Conservation (phyloP, 2,113 vertebrate genomes). For the Eubucco bourcierii region DNA sequence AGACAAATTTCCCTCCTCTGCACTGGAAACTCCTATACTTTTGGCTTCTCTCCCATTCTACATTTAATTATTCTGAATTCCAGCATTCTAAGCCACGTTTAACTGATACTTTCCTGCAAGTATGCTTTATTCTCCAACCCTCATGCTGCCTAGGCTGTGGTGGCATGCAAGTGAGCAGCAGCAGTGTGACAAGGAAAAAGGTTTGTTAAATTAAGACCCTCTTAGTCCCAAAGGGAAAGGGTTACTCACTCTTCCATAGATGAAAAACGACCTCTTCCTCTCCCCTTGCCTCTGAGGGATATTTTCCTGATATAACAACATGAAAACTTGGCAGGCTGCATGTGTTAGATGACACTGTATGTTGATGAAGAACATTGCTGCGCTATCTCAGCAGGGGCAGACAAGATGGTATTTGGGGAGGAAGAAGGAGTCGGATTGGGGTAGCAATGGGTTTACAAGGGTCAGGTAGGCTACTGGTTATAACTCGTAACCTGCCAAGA, state of each 20-base stretch:
- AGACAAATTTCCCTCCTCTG: slow-evolving; percentile 59
- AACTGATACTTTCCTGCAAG: slow-evolving; percentile 42
- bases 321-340: slow-evolving; percentile 52
- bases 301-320: slow-evolving; percentile 42
- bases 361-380: slow-evolving; percentile 54
- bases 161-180: slow-evolving; percentile 43
- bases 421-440: slow-evolving; percentile 16
- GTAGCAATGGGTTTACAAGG: not conserved
- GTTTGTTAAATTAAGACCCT: slow-evolving; percentile 51
- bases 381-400: slow-evolving; percentile 22
- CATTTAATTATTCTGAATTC: slow-evolving; percentile 64
- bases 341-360: slow-evolving; percentile 57
- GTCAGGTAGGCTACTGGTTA: not conserved
- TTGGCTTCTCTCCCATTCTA: slow-evolving; percentile 49
- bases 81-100: slow-evolving; percentile 17
- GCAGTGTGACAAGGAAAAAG: not conserved
- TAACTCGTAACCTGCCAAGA: slow-evolving; percentile 2
- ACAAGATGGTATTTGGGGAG: slow-evolving; percentile 41
- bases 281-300: slow-evolving; percentile 39
- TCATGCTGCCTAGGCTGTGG: not conserved
- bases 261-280: slow-evolving; percentile 55
- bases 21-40: slow-evolving; percentile 45
- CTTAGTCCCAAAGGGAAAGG: slow-evolving; percentile 42
- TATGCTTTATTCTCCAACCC: not conserved
- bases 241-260: slow-evolving; percentile 57